Evolutionary conservation across 1,140 invertebrate genomes (phyloP), one percentile per base, ranked within the genome.

Genomic region (Zaprionus inermis): DNA sequence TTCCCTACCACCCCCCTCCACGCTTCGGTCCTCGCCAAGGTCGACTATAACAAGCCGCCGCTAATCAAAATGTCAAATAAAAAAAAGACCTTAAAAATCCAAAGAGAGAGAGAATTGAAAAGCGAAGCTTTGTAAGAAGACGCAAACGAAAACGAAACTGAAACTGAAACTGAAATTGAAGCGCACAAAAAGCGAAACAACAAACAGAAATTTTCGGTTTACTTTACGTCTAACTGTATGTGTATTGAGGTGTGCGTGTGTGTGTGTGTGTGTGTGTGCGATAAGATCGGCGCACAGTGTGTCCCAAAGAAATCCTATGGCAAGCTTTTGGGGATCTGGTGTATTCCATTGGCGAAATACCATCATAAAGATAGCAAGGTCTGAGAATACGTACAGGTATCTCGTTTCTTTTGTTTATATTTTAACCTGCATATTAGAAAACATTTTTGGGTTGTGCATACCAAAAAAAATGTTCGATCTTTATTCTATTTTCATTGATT

Each of bases 271-370:
- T 63, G 46, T 12, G 16, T 41, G 18, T n/a, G 65, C 49, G 71
- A 73, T 73, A 73, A 73, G 71, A 69, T 61, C 30, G 57, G 57
- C 57, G 71, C 71, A 73, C 71, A 73, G 71, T 73, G 71, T 68
- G 51, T 30, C 71, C 18, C 49, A 18, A 36, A 22, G 22, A 46
- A 57, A 64, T 65, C 51, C 60, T 38, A 46, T 46, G 60, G 51
- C 44, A 52, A 61, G 57, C 66, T 65, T 65, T 69, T 73, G 59
- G 60, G 65, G 65, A 73, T 73, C 65, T 73, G 57, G 68, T 55
- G 20, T 55, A 58, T 16, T 44, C n/a, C 38, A 32, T 32, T 34
- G 10, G 38, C 14, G 5, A 70, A 67, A 41, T 58, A 20, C 65
- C 65, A 73, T 61, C 65, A 49, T 73, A 73, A 73, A 73, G 71